Base-by-base conservation (phyloP, 2,797 vertebrate species). In the Florisuga fusca region DNA sequence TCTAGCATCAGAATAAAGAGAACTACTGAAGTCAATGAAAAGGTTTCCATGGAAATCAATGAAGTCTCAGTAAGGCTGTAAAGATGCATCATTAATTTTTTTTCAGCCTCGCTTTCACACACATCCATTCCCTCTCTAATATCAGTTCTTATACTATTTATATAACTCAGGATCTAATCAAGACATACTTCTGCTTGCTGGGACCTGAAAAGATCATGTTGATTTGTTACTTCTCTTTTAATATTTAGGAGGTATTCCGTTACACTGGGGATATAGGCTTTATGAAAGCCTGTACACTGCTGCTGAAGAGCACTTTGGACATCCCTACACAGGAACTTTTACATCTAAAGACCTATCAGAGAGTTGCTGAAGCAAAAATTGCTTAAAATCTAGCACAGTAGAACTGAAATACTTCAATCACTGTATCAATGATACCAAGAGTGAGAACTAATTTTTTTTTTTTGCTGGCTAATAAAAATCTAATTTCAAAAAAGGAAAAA, bases 31-130 rank as follows among this genome's bases (percentile, higher is more conserved):
- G 87, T 94, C 93, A 96, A 90, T 93, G 95, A 93, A 94, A 94
- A 96, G 91, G 95, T 93, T 97, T 95, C 95, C 94, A 96, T 97
- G 95, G 94, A 96, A 94, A 96, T 97, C 96, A 96, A 88, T 94
- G 94, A 95, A 89, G 87, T 95, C 93, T 97, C 94, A 81, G 94
- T 91, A 69, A 96, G 92, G 94, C 85, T 96, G 94, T 94, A 93
- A 96, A 95, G 95, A 96, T 86, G 94, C 94, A 95, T 93, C 95
- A 95, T 95, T 97, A 96, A 94, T 97, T 97, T 97, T 97, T 97
- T 95, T 96, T 94, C 95, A 88, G 95, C 74, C 83, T 96, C 45
- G 19, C 85, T 91, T 92, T 93, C 95, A 82, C 77, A 84, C 54
- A 82, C 80, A 96, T 90, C 88, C 81, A 95, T 96, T 96, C 93